Conservation (phyloP, 2,113 vertebrate species). For the Prochilodus magdalenae region DNA sequence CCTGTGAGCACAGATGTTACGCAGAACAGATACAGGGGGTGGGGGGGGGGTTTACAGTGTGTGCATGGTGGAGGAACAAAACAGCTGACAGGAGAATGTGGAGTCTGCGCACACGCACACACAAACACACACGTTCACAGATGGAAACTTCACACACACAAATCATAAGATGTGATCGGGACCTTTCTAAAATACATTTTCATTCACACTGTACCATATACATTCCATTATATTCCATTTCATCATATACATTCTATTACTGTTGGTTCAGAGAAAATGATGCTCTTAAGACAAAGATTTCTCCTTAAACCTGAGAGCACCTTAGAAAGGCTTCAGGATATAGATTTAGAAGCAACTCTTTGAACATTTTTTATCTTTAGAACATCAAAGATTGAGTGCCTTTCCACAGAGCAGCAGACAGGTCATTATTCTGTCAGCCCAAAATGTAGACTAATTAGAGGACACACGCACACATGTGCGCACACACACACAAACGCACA, state of each 20-base stretch:
- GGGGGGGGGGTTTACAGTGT: background rate
- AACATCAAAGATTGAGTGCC: background rate
- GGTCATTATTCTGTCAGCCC: slow-evolving; percentile 7
- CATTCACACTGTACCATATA: too few species aligned
- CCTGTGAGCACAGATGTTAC: slow-evolving; percentile 18
- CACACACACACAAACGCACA: background rate
- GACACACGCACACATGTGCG: background rate
- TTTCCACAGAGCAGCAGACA: background rate
- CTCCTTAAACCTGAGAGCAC: background rate
- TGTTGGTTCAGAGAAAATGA: too few species aligned
- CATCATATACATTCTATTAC: too few species aligned
- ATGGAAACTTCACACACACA: background rate
- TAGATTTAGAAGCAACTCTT: background rate
- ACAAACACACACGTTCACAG: slow-evolving; percentile 6
- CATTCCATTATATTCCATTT: too few species aligned
- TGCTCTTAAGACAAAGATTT: too few species aligned
- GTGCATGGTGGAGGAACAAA: slow-evolving; percentile 5
- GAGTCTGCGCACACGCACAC: slow-evolving; percentile 16
- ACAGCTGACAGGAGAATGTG: slow-evolving; percentile 16
- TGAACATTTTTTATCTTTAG: slow-evolving; percentile 10
- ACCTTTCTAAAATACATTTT: background rate
- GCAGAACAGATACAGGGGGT: slow-evolving; percentile 25
- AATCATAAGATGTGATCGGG: background rate
- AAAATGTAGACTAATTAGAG: background rate
- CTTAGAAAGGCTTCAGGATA: background rate